phyloP scores from a whole-genome alignment of 2,113 vertebrate genomes.

The Salvator merianae region DNA sequence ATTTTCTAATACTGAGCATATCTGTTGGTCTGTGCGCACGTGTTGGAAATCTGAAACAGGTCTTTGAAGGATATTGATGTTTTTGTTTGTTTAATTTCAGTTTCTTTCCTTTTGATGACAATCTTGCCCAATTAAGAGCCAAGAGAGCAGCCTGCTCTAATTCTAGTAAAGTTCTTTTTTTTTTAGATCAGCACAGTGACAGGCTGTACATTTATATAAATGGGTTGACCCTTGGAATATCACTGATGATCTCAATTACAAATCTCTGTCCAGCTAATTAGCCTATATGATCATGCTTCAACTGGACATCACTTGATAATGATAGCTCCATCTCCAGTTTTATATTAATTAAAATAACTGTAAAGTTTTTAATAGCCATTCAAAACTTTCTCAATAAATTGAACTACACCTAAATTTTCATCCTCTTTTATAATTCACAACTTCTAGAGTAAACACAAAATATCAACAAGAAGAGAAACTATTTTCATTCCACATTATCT shows the following conservation, averaged over 20 bases:
- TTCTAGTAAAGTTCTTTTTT: not conserved
- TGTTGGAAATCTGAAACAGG: not conserved
- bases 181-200: not conserved
- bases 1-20: too few species aligned
- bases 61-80: not conserved
- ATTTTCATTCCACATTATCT: too few species aligned
- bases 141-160: not conserved
- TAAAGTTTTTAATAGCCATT: not conserved
- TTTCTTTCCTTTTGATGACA: not conserved
- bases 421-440: too few species aligned
- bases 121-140: not conserved
- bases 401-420: too few species aligned
- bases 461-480: too few species aligned
- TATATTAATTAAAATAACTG: not conserved
- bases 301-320: not conserved
- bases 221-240: too few species aligned
- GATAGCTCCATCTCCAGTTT: not conserved
- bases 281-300: not conserved
- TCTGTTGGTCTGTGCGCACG: not conserved
- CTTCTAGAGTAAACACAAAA: too few species aligned
- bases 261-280: not conserved
- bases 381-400: too few species aligned
- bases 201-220: not conserved
- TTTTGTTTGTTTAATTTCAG: too few species aligned
- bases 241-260: not conserved